Evolutionary conservation across 2,113 vertebrate species (phyloP).

Genomic region (Thamnophis sirtalis): DNA sequence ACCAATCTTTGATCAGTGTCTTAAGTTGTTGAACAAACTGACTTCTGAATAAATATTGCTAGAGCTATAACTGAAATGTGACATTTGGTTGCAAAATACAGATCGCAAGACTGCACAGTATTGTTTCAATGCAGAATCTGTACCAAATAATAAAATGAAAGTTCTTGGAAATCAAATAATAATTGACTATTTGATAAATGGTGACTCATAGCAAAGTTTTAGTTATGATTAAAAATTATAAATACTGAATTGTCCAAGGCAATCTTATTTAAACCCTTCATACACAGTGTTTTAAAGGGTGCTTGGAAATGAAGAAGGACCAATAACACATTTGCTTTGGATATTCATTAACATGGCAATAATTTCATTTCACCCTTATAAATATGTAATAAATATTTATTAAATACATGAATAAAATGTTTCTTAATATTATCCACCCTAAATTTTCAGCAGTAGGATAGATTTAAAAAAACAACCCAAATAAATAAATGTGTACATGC

Average conservation of each 20-base stretch:
- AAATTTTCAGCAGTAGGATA: slow-evolving; percentile 2
- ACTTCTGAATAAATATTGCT: neutral
- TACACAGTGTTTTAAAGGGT: neutral
- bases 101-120: neutral
- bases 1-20: neutral
- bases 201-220: neutral
- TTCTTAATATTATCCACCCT: slow-evolving; percentile 5
- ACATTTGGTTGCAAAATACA: neutral
- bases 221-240: fast-evolving
- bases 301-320: slow-evolving; percentile 15
- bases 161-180: neutral
- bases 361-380: slow-evolving; percentile 14
- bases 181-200: neutral
- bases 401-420: slow-evolving; percentile 17
- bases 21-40: neutral
- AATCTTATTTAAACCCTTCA: neutral
- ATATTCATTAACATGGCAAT: neutral
- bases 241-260: neutral
- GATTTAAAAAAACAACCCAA: slow-evolving; percentile 11
- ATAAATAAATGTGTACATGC: slow-evolving; percentile 21
- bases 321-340: slow-evolving; percentile 5
- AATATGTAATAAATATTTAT: slow-evolving; percentile 11
- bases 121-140: neutral
- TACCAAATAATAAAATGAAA: neutral
- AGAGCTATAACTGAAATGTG: neutral